Evolutionary conservation across 2,888 invertebrate genomes (phyloP).

Genomic region (Dendrolimus pini): DNA sequence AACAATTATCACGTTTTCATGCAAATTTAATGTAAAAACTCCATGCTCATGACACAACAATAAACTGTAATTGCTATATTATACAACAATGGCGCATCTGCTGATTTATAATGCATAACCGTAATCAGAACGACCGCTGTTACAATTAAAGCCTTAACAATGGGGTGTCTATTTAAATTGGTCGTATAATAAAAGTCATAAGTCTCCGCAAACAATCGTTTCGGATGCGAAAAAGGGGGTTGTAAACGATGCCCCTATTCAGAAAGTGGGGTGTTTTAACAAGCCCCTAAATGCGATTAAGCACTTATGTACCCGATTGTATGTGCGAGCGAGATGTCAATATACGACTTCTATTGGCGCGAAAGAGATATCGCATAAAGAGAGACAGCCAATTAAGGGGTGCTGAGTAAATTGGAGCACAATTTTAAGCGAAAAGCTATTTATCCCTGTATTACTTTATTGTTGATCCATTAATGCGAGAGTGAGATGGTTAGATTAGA

Average conservation of each 20-base stretch:
- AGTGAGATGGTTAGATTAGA: conserved; percentile 37
- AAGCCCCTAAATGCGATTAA: conserved; percentile 71
- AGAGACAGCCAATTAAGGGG: conserved; percentile 69
- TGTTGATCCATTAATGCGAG: conserved; percentile 67
- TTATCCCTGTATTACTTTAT: conserved; percentile 75
- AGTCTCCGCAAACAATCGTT: conserved; percentile 62
- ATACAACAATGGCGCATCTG: conserved; percentile 42
- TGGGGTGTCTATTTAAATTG: conserved; percentile 27
- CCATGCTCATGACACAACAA: conserved; percentile 34
- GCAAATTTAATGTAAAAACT: conserved; percentile 57
- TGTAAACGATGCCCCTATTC: conserved; percentile 39
- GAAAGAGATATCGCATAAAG: conserved; percentile 31
- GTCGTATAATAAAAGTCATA: conserved; percentile 50
- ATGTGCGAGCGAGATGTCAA: conserved; percentile 43
- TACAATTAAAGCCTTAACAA: conserved; percentile 15
- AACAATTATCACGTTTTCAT: conserved; percentile 63
- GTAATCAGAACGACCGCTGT: conserved; percentile 32
- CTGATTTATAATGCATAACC: conserved; percentile 24
- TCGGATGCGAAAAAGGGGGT: conserved; percentile 51
- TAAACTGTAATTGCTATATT: conserved; percentile 44
- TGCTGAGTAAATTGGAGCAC: conserved; percentile 63
- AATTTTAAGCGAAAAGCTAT: conserved; percentile 73
- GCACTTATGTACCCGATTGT: conserved; percentile 72
- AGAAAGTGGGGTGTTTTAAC: conserved; percentile 65
- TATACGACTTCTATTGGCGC: conserved; percentile 14